Evolutionary conservation across 2,797 vertebrate genomes (phyloP), one percentile per base, ranked within the genome.

Genomic region (Apogon hyalosoma): DNA sequence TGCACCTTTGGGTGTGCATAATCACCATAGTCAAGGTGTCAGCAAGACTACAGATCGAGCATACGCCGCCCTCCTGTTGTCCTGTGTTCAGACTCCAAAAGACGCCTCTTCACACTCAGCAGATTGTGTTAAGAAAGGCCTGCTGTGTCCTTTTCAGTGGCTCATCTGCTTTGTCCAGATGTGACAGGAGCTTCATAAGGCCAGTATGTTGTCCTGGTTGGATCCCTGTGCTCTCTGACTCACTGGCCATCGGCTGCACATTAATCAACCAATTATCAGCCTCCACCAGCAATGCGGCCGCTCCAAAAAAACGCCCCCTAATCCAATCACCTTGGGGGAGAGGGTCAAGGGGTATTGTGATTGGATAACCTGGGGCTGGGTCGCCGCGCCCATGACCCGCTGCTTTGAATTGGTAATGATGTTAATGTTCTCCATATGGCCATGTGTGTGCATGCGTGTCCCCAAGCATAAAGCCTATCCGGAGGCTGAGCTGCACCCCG

Each of bases 341-440:
- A 3, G 55, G 84, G 79, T 85, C 69, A 84, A 6, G 68, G 63
- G 87, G 49, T 47, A 76, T 76, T 86, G 68, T 79, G 87, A 91
- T 90, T 90, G 89, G 89, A 87, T 89, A 85, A 90, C 89, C 87
- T 0, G 39, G 64, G 88, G 84, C 87, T 40, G 80, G 90, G 89
- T 90, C 87, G 31, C 66, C 46, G 59, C 38, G 70, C 73, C 74
- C 51, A 14, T 88, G 89, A 92, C 89, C 90, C 13, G 63, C 75
- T 71, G 83, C 88, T 91, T 90, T 91, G 87, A 90, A 86, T 88
- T 83, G 89, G 83, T 91, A 91, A 92, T 89, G 67, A 85, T 38
- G 84, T 80, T 92, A 92, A 92, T 91, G 72, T 89, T 64, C 76
- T 88, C 90, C 90, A 90, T 91, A 92, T 91, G 90, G 84, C 71